Base-by-base conservation (phyloP, 92 coral and sea anemone genomes). In the Zoanthus solanderi region DNA sequence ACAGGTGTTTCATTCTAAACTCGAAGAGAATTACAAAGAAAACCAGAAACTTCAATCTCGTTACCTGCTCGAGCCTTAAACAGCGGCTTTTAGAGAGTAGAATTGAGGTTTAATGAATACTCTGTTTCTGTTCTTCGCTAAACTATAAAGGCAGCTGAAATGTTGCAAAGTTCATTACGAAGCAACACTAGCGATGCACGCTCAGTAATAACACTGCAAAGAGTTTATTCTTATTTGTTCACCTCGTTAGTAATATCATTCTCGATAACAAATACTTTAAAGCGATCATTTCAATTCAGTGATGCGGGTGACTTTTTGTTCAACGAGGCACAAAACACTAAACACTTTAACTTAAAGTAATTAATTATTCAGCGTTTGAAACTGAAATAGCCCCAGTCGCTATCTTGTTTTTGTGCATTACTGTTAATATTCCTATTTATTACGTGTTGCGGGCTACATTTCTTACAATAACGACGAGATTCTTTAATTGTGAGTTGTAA, bases 301-400 rank as follows among this genome's bases (percentile, higher is more conserved):
- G 75, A 44, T 65, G 61, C 85, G 75, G 85, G 75, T 81, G 84
- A 66, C 46, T 79, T 78, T 79, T 58, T 81, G 85, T 66, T 66
- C 65, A 66, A 16, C 85, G 75, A 81, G 85, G 85, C 75, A 61
- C 75, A 81, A 47, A 45, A 65, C 61, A 13, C 13, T 81, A 81
- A 81, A 81, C 75, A 81, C 74, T 37, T 13, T 18, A 32, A n/a
- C 60, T 67, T 45, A 46, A 63, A 15, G 47, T 52, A 81, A 81
- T 81, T 3, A 81, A 81, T 81, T 81, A 81, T 81, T 81, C 61
- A 81, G 46, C 58, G 1, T 7, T 29, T 9, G 75, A 81, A 46
- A 81, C 42, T 37, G 42, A 32, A 46, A 9, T 45, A 13, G 23
- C 8, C 14, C 0, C 6, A 11, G n/a, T 46, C 15, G 42, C 13